Conservation (phyloP, 2,113 vertebrate genomes). For the Tachuris rubrigastra region DNA sequence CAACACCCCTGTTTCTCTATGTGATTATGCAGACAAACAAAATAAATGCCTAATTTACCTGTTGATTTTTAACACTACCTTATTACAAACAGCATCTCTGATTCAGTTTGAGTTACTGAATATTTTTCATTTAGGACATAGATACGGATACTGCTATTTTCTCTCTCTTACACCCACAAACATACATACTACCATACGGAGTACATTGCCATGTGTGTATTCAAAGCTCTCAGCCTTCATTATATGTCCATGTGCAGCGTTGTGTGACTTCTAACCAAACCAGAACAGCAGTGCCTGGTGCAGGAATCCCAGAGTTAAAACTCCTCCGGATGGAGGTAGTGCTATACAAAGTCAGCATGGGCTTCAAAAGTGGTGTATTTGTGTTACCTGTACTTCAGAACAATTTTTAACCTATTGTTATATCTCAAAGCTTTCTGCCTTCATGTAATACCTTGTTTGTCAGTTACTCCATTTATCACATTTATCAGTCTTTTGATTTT, state of each 20-base stretch:
- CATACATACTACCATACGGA: background rate
- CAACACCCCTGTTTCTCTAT: background rate
- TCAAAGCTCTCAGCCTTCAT: background rate
- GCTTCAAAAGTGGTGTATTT: background rate
- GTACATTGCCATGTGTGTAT: background rate
- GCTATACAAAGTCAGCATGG: background rate
- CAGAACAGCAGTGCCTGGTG: background rate
- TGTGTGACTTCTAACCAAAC: background rate
- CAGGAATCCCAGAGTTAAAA: background rate
- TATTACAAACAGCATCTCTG: background rate
- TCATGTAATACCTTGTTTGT: background rate
- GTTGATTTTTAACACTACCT: background rate
- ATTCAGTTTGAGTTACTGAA: background rate
- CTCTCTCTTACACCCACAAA: background rate
- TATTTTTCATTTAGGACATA: background rate
- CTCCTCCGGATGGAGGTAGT: background rate
- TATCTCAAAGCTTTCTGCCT: background rate
- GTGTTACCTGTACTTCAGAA: background rate
- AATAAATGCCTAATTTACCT: background rate
- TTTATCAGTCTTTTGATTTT: background rate
- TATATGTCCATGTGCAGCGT: fast-evolving
- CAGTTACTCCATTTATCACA: background rate
- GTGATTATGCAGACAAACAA: background rate
- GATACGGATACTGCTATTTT: background rate
- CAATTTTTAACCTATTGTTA: background rate